These are phyloP conservation scores for Phalera bucephala DNA, from an alignment of 2,888 invertebrate genomes.

Conservation along the genomic window DNA sequence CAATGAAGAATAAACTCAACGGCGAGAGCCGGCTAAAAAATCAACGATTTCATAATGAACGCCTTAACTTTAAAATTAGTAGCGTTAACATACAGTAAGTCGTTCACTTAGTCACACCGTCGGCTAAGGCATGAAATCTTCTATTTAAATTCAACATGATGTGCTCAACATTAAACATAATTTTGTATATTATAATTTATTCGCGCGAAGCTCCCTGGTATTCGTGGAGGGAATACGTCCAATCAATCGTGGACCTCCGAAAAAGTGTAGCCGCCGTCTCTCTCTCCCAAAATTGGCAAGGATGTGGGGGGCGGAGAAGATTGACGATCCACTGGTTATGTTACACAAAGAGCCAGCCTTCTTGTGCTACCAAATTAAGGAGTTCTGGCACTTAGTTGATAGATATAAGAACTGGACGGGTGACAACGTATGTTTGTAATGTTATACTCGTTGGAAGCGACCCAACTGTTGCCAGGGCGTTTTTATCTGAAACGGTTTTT, in stretches of 20 bases:
- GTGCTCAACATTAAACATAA: constrained; percentile 13
- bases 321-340: constrained; percentile 29
- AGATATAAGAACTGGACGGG: constrained; percentile 3
- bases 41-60: not conserved
- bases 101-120: not conserved
- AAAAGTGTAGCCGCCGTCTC: constrained; percentile 11
- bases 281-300: constrained; percentile 10
- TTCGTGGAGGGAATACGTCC: constrained; percentile 19
- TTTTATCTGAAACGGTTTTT: constrained; percentile 28
- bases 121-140: not conserved
- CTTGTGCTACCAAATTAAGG: constrained; percentile 3
- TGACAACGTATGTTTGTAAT: constrained; percentile 7
- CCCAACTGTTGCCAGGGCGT: constrained; percentile 34
- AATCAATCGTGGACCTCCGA: constrained; percentile 12
- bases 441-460: constrained; percentile 18
- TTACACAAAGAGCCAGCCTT: constrained; percentile 22
- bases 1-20: not conserved
- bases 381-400: constrained; percentile 13
- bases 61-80: not conserved
- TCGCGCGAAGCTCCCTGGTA: constrained; percentile 7
- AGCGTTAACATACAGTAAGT: not conserved
- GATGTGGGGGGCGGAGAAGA: constrained; percentile 17
- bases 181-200: constrained; percentile 20
- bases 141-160: constrained; percentile 7
- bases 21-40: not conserved